Conservation (phyloP, 2,888 invertebrate species). For the Brachypalpus laphriformis region DNA sequence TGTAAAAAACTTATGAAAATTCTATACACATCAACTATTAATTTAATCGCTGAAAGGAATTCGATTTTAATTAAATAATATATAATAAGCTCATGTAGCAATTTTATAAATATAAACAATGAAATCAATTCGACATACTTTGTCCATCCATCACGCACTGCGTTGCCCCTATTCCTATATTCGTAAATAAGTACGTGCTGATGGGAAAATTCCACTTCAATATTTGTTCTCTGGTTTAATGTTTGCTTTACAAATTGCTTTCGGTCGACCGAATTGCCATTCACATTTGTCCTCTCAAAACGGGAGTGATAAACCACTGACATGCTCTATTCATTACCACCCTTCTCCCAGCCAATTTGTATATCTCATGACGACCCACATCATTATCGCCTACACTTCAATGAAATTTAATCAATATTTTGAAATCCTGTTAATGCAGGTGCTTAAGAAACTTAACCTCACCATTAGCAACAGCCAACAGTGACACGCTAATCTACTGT, state of each 20-base stretch:
- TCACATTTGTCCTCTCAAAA: neutral
- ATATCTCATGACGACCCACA: neutral
- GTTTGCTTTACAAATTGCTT: slow-evolving; percentile 10
- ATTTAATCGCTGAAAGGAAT: too few relatives aligned
- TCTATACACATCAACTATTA: too few relatives aligned
- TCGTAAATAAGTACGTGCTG: neutral
- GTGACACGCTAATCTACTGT: slow-evolving; percentile 2
- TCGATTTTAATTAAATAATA: too few relatives aligned
- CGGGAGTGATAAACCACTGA: neutral
- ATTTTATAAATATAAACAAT: too few relatives aligned
- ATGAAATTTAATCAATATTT: slow-evolving; percentile 26
- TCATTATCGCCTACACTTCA: neutral
- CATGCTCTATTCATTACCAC: neutral
- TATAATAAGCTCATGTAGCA: too few relatives aligned
- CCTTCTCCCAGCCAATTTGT: neutral
- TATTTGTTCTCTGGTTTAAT: neutral
- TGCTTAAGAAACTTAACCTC: slow-evolving; percentile 10
- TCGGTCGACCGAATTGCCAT: neutral
- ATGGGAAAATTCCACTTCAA: neutral
- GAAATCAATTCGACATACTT: too few relatives aligned
- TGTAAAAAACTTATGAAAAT: too few relatives aligned
- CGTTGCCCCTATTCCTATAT: neutral
- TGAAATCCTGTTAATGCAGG: slow-evolving; percentile 9
- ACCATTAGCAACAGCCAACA: neutral
- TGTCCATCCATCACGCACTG: neutral